A percentile compares a stretch with the other conserved stretches of the same genome.
Evolutionary conservation across 2,113 vertebrate species (phyloP).

Genomic region (Rhizomys pruinosus): DNA sequence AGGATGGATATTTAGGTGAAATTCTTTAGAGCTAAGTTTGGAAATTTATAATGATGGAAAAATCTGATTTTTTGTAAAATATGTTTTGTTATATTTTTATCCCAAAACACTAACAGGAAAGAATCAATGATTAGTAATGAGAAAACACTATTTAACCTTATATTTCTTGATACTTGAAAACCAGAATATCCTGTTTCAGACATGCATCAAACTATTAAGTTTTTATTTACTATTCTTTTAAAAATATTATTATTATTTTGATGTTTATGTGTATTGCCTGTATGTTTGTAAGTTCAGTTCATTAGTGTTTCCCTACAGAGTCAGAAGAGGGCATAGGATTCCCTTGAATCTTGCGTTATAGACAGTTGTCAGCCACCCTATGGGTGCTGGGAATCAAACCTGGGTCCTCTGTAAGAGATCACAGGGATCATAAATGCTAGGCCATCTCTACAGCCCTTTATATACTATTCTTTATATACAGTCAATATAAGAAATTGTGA

Average conservation of each 20-base stretch:
- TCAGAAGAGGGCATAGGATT: too few species aligned
- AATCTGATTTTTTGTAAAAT: not conserved
- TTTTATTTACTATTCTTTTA: slow-evolving; percentile 21
- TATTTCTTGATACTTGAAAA: not conserved
- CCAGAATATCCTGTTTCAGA: not conserved
- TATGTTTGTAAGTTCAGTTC: too few species aligned
- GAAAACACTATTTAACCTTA: not conserved
- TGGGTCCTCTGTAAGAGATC: too few species aligned
- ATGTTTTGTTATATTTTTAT: not conserved
- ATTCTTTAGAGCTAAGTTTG: not conserved
- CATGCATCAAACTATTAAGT: not conserved
- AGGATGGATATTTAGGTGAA: not conserved
- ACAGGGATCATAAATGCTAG: too few species aligned
- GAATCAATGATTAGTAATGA: not conserved
- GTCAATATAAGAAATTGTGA: not conserved
- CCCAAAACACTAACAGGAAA: not conserved
- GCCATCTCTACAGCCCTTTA: too few species aligned
- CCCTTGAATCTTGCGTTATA: too few species aligned
- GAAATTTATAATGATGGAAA: not conserved
- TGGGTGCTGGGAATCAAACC: too few species aligned
- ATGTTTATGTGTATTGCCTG: too few species aligned
- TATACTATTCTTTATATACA: not conserved
- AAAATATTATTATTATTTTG: too few species aligned
- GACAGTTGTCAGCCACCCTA: too few species aligned
- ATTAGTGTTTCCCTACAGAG: too few species aligned